Percentiles rank a stretch among this genome's conserved stretches.
Conservation (phyloP, 2,113 vertebrate genomes). For the Pionites leucogaster region DNA sequence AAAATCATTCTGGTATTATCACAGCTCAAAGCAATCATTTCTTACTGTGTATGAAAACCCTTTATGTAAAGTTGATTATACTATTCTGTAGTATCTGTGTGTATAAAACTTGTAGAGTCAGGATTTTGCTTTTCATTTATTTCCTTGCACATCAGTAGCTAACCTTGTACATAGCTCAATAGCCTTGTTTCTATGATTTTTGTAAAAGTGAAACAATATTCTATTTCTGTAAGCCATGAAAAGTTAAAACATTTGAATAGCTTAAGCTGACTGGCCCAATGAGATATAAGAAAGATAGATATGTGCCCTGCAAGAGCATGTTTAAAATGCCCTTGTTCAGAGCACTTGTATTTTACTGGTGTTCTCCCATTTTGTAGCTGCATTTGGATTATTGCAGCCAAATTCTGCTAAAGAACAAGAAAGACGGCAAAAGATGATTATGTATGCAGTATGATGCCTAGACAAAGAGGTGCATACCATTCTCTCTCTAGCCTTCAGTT, state of each 20-base stretch:
- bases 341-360: background rate
- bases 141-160: background rate
- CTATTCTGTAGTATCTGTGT: background rate
- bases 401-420: background rate
- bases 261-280: background rate
- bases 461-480: background rate
- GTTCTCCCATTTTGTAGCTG: background rate
- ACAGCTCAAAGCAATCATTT: background rate
- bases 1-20: background rate
- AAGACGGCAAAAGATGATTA: background rate
- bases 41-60: background rate
- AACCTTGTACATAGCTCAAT: background rate
- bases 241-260: background rate
- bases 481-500: background rate
- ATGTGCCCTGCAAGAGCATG: background rate
- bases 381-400: background rate
- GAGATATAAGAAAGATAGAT: background rate
- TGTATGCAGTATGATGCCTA: background rate
- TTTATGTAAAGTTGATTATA: background rate
- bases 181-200: constrained; percentile 4
- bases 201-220: background rate
- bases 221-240: constrained; percentile 8
- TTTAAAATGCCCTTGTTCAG: background rate
- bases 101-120: background rate
- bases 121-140: constrained; percentile 20